phyloP scores from a whole-genome alignment of 2,797 vertebrate genomes.

The Phrynocephalus vlangalii region DNA sequence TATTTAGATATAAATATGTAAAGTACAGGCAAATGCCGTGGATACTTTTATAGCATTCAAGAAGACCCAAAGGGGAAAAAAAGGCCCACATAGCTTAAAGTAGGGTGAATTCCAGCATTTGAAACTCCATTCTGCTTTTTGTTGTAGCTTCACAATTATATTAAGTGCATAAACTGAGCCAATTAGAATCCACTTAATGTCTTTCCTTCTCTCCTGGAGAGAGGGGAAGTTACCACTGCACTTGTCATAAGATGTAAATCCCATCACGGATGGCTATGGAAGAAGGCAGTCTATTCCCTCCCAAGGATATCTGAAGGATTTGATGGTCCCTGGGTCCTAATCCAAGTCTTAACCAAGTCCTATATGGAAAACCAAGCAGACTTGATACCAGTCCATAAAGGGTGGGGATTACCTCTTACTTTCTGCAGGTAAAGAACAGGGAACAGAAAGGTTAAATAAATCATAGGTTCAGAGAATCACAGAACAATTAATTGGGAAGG shows the following conservation, averaged over 20 bases:
- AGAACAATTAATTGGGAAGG: neutral
- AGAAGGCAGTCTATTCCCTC: conserved; percentile 69
- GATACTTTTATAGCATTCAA: conserved; percentile 54
- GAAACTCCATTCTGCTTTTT: conserved; percentile 66
- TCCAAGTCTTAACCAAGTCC: neutral
- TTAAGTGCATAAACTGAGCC: conserved; percentile 71
- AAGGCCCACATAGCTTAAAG: conserved; percentile 52
- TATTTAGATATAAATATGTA: neutral
- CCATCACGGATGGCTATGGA: conserved; percentile 68
- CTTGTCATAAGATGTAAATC: conserved; percentile 73
- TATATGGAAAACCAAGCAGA: neutral
- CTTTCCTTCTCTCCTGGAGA: conserved; percentile 67
- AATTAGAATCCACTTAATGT: conserved; percentile 74
- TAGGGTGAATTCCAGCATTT: conserved; percentile 61
- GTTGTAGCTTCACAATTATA: conserved; percentile 70
- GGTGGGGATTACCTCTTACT: no score
- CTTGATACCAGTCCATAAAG: no score
- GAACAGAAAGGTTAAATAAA: neutral
- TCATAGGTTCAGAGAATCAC: no score
- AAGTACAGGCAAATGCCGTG: conserved; percentile 49
- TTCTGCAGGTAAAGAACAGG: neutral
- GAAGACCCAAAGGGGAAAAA: neutral
- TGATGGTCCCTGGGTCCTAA: conserved; percentile 65
- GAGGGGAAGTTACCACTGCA: conserved; percentile 69
- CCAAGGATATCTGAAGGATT: conserved; percentile 68